These are phyloP conservation scores for Polydesmus complanatus DNA, from an alignment of 2,888 invertebrate species.

Conservation along the genomic window DNA sequence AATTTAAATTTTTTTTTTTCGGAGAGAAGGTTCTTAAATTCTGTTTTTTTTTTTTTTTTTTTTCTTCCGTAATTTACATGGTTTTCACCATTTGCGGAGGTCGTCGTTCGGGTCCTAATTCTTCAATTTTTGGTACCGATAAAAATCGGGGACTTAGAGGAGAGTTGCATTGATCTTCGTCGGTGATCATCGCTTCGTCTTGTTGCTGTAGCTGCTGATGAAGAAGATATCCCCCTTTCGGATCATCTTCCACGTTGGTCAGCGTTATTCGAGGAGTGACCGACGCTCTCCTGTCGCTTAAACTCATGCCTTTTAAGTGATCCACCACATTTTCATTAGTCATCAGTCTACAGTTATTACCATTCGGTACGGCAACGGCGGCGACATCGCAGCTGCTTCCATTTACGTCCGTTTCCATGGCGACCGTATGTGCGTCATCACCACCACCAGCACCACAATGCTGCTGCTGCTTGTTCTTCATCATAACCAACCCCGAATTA, in stretches of 20 bases:
- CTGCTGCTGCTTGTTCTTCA: not conserved
- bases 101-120: slow-evolving; percentile 4
- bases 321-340: slow-evolving; percentile 8
- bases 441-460: not conserved
- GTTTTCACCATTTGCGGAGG: slow-evolving; percentile 7
- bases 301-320: slow-evolving; percentile 10
- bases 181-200: not conserved
- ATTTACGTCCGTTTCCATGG: slow-evolving; percentile 3
- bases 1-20: no score
- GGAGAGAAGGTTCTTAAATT: no score
- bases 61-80: no score
- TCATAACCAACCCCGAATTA: not conserved
- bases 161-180: not conserved
- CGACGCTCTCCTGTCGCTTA: slow-evolving; percentile 4
- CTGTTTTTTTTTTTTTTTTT: no score
- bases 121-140: slow-evolving; percentile 8
- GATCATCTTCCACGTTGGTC: slow-evolving; percentile 8
- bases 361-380: not conserved
- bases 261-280: slow-evolving; percentile 9
- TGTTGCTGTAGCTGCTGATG: no score
- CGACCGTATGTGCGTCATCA: slow-evolving; percentile 1
- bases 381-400: not conserved
- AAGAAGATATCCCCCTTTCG: no score
- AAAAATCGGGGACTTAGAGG: not conserved
- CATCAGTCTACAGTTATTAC: not conserved